Base-by-base conservation (phyloP, 2,797 vertebrate species). In the Fistularia tabacaria region DNA sequence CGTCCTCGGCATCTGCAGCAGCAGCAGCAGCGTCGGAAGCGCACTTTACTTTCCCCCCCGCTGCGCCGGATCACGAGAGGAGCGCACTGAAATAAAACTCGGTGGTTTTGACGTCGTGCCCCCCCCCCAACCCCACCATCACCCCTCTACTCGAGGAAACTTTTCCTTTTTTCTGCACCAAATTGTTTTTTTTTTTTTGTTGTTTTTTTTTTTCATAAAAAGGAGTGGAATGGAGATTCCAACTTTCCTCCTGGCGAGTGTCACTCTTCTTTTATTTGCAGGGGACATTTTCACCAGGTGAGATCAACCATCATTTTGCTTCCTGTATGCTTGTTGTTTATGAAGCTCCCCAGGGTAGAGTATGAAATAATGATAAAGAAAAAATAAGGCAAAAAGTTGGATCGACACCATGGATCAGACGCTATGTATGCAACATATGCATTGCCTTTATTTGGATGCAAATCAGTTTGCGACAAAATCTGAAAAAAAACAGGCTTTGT, bases 261-360 rank as follows among this genome's bases (percentile, higher is more conserved):
- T 94, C 15, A 87, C 92, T 49, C 77, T 95, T 75, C 85, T 95
- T 36, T 89, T 92, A 72, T 57, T 90, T 52, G 91, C 77, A 42
- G 88, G 87, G 71, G 90, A 85, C 78, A 83, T 89, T 77, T 89
- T 91, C 74, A 86, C 90, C 90, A 93, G 95, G 95, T 97, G 91
- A 95, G 93, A 57, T 46, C 48, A 51, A 10, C n/a, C 14, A 53
- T 44, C 36, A 9, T 50, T 60, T 50, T 44, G 44, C 39, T 52
- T 60, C 38, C 46, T 9, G 49, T 71, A 73, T 46, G 36, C 12
- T n/a, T 54, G 11, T 14, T 38, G 37, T 48, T 48, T 39, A 50
- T 50, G 11, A 51, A 39, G 5, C 49, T 25, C 25, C 25, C 25
- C 25, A 25, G 5, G 25, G 5, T 25, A 25, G 25, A 25, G 25